A percentile compares a stretch with the other conserved stretches of the same genome.
Conservation (phyloP, 2,888 invertebrate species). For the Resseliella maxima region DNA sequence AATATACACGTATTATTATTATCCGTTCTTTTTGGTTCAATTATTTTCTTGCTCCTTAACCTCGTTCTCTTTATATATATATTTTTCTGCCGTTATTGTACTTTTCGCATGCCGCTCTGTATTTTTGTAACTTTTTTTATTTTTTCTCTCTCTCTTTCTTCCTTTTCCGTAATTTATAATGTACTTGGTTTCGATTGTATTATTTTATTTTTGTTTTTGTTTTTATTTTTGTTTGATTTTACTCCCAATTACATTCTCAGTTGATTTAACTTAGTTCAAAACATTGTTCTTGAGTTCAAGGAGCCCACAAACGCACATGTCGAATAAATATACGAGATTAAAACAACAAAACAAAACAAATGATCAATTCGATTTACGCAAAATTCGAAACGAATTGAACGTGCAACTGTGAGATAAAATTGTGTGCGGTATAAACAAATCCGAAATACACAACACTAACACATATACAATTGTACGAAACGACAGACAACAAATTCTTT, state of each 20-base stretch:
- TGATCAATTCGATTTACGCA: neutral
- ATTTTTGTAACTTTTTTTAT: neutral
- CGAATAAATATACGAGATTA: slow-evolving; percentile 3
- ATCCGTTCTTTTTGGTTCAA: slow-evolving; percentile 27
- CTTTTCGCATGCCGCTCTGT: neutral
- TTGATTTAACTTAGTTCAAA: neutral
- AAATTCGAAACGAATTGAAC: neutral
- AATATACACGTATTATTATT: slow-evolving; percentile 28
- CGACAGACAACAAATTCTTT: neutral
- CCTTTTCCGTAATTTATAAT: neutral
- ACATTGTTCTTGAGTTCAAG: neutral
- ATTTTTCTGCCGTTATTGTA: neutral
- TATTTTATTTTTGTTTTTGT: neutral
- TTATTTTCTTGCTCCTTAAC: slow-evolving; percentile 9
- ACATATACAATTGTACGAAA: no score
- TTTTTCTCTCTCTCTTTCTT: neutral
- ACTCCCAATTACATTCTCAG: neutral
- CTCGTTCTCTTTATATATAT: neutral
- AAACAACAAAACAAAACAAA: no score
- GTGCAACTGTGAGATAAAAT: neutral
- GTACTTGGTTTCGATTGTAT: neutral
- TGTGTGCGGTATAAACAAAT: no score
- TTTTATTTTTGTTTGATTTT: neutral
- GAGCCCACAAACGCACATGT: slow-evolving; percentile 18
- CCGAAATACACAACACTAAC: no score